Evolutionary conservation across 2,888 invertebrate species (phyloP).

Genomic region (Phyllotreta cruciferae): DNA sequence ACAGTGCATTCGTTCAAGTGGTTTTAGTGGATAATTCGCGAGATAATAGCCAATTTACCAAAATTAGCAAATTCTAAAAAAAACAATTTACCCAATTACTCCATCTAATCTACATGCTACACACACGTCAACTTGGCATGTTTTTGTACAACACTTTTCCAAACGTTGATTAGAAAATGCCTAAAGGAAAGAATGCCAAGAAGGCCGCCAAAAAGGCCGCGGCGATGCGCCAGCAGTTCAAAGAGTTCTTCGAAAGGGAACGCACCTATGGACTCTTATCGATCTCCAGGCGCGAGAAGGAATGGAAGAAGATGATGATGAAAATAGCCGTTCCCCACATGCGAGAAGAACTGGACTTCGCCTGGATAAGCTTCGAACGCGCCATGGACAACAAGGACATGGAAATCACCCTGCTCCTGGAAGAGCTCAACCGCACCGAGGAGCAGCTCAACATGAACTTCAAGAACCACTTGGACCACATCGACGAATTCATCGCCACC

Average conservation of each 20-base stretch:
- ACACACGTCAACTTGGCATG: no score
- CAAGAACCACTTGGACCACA: constrained; percentile 55
- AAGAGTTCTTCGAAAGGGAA: constrained; percentile 56
- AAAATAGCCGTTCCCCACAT: constrained; percentile 57
- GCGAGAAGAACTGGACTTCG: constrained; percentile 56
- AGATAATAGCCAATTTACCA: constrained; percentile 1
- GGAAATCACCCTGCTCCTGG: constrained; percentile 57
- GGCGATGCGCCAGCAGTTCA: constrained; percentile 49
- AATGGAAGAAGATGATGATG: constrained; percentile 59
- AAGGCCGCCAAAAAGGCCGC: constrained; percentile 46
- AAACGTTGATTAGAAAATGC: constrained; percentile 23
- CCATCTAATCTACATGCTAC: constrained; percentile 8
- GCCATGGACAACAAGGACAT: constrained; percentile 61
- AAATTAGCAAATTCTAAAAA: neutral
- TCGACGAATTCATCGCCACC: constrained; percentile 55
- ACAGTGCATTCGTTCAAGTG: constrained; percentile 9
- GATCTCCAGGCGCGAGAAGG: constrained; percentile 50
- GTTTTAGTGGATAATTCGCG: constrained; percentile 3
- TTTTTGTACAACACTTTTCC: no score
- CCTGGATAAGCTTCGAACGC: constrained; percentile 60
- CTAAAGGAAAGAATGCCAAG: constrained; percentile 45
- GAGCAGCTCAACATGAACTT: constrained; percentile 58
- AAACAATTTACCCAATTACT: neutral
- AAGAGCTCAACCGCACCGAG: constrained; percentile 57
- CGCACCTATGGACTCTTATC: constrained; percentile 56